These are phyloP conservation scores for Linnaemya tessellans DNA, from an alignment of 2,888 invertebrate genomes.

Conservation along the genomic window DNA sequence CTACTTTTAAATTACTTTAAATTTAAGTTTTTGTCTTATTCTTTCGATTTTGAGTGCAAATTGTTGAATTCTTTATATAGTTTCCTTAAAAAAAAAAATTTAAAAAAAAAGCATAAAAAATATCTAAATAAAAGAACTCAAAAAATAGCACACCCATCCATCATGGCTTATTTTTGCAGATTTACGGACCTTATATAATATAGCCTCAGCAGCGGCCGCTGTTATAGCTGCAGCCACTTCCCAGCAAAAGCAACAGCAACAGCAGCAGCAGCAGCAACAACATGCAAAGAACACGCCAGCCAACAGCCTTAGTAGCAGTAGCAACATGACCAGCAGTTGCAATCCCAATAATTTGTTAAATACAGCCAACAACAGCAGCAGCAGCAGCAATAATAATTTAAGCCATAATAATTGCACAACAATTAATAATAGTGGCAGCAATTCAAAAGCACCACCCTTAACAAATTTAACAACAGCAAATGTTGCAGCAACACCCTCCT, in stretches of 20 bases:
- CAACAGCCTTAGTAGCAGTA: conserved; percentile 43
- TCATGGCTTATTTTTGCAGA: conserved; percentile 82
- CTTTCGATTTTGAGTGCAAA: conserved; percentile 47
- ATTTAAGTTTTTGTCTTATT: conserved; percentile 22
- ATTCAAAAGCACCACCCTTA: conserved; percentile 50
- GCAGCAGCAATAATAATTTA: conserved; percentile 2
- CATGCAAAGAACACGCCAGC: conserved; percentile 45
- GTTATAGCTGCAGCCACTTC: conserved; percentile 77
- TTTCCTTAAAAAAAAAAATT: conserved; percentile 21
- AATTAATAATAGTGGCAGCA: conserved; percentile 38
- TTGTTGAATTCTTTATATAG: conserved; percentile 45
- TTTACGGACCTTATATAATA: conserved; percentile 83
- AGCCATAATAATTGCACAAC: conserved; percentile 55
- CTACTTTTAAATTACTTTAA: conserved; percentile 20
- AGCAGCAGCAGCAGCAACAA: conserved; percentile 49
- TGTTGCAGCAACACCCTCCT: conserved; percentile 63
- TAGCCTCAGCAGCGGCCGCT: conserved; percentile 82
- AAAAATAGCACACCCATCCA: conserved; percentile 73
- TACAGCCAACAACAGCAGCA: conserved; percentile 11
- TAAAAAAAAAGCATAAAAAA: conserved; percentile 26
- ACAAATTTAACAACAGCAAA: conserved; percentile 60
- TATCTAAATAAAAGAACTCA: conserved; percentile 58
- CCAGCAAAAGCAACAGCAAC: conserved; percentile 68
- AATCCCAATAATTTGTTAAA: conserved; percentile 33
- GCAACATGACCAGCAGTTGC: conserved; percentile 46